Base-by-base conservation (phyloP, 2,113 vertebrate species). In the Pagrus major region DNA sequence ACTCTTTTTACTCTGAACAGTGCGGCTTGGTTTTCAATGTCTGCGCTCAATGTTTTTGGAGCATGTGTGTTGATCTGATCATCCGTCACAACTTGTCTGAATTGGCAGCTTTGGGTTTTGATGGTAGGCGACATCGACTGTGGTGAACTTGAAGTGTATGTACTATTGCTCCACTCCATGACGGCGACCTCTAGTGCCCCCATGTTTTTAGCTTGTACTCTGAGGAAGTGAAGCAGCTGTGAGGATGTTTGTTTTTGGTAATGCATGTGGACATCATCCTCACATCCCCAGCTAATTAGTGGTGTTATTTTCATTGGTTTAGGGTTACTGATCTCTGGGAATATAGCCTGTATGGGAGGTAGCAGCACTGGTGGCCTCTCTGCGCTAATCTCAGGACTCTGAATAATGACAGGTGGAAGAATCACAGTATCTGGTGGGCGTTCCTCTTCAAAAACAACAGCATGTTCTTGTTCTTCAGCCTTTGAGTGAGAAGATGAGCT, bases 181-280 rank as follows among this genome's bases (percentile, higher is more conserved):
- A 64, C 66, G 5, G 37, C 74, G 66, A 71, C 76, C 56, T 87
- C 78, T 4, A 68, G 52, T 46, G 69, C 47, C 74, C 67, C 33
- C 33, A 18, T 59, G 51, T 46, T 87, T 78, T 82, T 86, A 73
- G 51, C 68, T 37, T 86, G 87, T 20, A 46, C 56, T 89, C 33
- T 86, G 72, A 94, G 88, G 82, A 93, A 95, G 80, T 72, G 65
- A 59, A 93, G 84, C 68, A 94, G 88, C 73, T 95, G 93, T 58
- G 85, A 85, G 55, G 93, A 89, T 39, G 94, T 94, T 86, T 94
- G 93, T 86, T 95, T 95, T 82, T 92, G 91, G 83, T 93, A 85
- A 31, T 90, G 88, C 69, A 93, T 79, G 69, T 82, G 65, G 47
- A 86, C 67, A 64, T 80, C 60, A 14, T 85, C 80, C 33, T 54